Conservation (phyloP, 1,140 invertebrate genomes). For the Thrips palmi region DNA sequence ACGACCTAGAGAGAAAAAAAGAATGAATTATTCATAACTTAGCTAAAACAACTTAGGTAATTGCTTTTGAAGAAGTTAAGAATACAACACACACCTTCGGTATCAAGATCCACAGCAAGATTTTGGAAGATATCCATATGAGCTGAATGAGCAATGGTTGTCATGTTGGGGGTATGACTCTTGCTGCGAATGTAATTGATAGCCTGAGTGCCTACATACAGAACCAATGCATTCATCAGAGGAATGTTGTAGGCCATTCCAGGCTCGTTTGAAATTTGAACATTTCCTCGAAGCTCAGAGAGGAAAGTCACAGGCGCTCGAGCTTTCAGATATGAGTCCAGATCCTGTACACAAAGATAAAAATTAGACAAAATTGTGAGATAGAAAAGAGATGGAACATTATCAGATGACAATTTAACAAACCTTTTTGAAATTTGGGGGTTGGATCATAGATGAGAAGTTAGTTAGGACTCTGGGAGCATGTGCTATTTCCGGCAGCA, state of each 20-base stretch:
- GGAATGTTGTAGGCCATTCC: slow-evolving; percentile 88
- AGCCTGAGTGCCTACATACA: slow-evolving; percentile 94
- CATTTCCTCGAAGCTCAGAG: slow-evolving; percentile 71
- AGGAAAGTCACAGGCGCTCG: slow-evolving; percentile 90
- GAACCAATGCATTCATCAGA: slow-evolving; percentile 88
- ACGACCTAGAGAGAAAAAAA: slow-evolving; percentile 30
- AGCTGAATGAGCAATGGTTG: slow-evolving; percentile 88
- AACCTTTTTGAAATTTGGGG: slow-evolving; percentile 71
- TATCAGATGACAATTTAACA: too few relatives aligned
- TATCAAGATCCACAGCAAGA: slow-evolving; percentile 91
- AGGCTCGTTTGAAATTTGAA: slow-evolving; percentile 69
- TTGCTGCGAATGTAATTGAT: slow-evolving; percentile 75
- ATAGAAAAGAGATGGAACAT: too few relatives aligned
- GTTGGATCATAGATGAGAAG: slow-evolving; percentile 72
- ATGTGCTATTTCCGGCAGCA: slow-evolving; percentile 44
- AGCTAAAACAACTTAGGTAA: too few relatives aligned
- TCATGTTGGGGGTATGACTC: slow-evolving; percentile 80
- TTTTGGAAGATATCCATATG: slow-evolving; percentile 99
- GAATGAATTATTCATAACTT: too few relatives aligned
- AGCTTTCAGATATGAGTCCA: slow-evolving; percentile 92
- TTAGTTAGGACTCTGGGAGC: slow-evolving; percentile 80
- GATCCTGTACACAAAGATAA: slow-evolving; percentile 33
- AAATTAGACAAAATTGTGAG: slow-evolving; percentile 1
- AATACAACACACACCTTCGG: slow-evolving; percentile 49
- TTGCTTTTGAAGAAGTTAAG: too few relatives aligned